These are phyloP conservation scores for Thumatha senex DNA, from an alignment of 2,888 invertebrate species.

Conservation along the genomic window DNA sequence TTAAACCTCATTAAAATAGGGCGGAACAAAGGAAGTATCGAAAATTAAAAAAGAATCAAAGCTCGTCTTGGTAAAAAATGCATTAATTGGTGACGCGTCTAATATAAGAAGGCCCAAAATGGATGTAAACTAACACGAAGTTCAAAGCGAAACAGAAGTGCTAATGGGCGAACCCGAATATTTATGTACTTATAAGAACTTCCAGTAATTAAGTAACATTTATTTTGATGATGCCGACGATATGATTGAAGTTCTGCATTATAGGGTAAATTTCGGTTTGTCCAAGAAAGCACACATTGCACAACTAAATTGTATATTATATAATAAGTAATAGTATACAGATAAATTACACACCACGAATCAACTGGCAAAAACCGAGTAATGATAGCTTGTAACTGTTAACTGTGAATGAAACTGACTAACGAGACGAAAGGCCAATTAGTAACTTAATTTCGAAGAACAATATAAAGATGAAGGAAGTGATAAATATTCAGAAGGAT, in stretches of 20 bases:
- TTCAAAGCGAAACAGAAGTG: constrained; percentile 64
- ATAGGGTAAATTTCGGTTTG: constrained; percentile 19
- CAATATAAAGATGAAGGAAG: constrained; percentile 68
- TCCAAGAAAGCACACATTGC: constrained; percentile 22
- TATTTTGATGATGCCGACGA: constrained; percentile 23
- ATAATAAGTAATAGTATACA: constrained; percentile 26
- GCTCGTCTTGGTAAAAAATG: constrained; percentile 54
- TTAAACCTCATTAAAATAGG: constrained; percentile 10
- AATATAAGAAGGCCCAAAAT: constrained; percentile 55
- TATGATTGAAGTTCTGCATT: constrained; percentile 16
- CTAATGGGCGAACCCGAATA: constrained; percentile 63
- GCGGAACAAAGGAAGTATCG: constrained; percentile 43
- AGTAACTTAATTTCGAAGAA: constrained; percentile 42
- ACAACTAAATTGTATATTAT: constrained; percentile 24
- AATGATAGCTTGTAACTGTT: constrained; percentile 28
- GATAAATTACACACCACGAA: constrained; percentile 25
- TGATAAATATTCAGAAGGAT: constrained; percentile 74
- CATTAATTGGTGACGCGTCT: constrained; percentile 70
- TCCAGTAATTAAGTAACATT: constrained; percentile 48
- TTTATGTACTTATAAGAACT: constrained; percentile 45
- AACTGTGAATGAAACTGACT: constrained; percentile 24
- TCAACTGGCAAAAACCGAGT: constrained; percentile 22
- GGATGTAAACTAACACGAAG: constrained; percentile 57
- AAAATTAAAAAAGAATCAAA: constrained; percentile 38
- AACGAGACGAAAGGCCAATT: constrained; percentile 27